Evolutionary conservation across 2,888 invertebrate species (phyloP).

Genomic region (Diaprepes abbreviatus): DNA sequence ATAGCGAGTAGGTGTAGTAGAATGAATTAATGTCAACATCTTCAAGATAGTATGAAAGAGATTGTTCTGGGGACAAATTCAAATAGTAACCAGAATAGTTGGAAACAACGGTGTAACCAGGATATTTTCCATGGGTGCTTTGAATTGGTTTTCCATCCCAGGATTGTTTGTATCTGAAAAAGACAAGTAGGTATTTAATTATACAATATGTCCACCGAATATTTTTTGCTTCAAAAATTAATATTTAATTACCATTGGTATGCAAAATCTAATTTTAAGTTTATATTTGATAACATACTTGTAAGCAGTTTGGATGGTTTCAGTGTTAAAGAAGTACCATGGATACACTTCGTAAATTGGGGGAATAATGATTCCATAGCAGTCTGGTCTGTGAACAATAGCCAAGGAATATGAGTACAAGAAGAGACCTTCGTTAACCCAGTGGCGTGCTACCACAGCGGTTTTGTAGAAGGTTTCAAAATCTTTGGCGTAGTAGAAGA

Average conservation of each 20-base stretch:
- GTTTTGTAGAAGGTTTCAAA: conserved; percentile 79
- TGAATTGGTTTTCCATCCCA: conserved; percentile 27
- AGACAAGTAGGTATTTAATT: too few species aligned
- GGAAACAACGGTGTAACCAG: conserved; percentile 72
- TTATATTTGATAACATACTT: conserved; percentile 64
- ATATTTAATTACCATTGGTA: too few species aligned
- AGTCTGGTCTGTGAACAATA: conserved; percentile 75
- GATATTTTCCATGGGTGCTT: conserved; percentile 45
- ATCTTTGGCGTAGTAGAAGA: conserved; percentile 79
- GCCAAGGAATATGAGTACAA: conserved; percentile 73
- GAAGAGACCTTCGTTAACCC: conserved; percentile 63
- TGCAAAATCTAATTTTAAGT: too few species aligned
- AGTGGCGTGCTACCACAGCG: conserved; percentile 72
- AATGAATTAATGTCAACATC: conserved; percentile 78
- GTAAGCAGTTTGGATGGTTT: conserved; percentile 77
- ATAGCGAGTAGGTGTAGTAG: conserved; percentile 75
- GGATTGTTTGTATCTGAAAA: conserved; percentile 27
- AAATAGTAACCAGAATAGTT: conserved; percentile 75
- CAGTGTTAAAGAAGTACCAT: conserved; percentile 77
- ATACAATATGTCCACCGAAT: too few species aligned
- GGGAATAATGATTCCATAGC: conserved; percentile 76
- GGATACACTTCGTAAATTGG: conserved; percentile 82
- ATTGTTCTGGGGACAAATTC: conserved; percentile 71
- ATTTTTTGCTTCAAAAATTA: too few species aligned
- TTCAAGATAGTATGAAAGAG: conserved; percentile 79